phyloP scores from a whole-genome alignment of 2,888 invertebrate species.

The Anoncus sp. region DNA sequence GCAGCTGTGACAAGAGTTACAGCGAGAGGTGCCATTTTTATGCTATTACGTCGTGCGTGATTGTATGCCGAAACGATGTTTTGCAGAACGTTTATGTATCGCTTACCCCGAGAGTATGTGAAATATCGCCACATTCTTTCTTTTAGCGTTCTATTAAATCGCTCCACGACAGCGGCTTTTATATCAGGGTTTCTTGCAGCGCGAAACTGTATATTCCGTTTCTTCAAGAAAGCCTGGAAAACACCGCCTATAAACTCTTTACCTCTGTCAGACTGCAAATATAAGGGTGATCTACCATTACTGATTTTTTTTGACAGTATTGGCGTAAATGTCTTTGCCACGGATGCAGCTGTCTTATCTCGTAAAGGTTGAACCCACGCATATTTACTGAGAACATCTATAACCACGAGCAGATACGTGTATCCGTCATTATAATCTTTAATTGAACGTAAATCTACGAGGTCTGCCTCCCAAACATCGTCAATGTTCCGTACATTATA shows the following conservation, averaged over 20 bases:
- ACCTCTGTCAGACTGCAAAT: conserved; percentile 68
- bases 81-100: conserved; percentile 34
- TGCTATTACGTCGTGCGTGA: conserved; percentile 11
- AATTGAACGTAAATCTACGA: conserved; percentile 49
- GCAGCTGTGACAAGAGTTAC: conserved; percentile 40
- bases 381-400: conserved; percentile 67
- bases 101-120: too few species aligned
- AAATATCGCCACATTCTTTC: too few species aligned
- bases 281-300: conserved; percentile 41
- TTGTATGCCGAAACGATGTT: conserved; percentile 40
- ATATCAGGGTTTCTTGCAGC: conserved; percentile 69
- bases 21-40: conserved; percentile 27
- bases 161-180: conserved; percentile 75
- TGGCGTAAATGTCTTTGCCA: conserved; percentile 61
- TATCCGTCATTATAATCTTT: conserved; percentile 57
- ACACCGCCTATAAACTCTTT: conserved; percentile 66
- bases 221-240: conserved; percentile 55
- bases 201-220: conserved; percentile 50
- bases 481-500: conserved; percentile 57
- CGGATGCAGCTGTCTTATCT: conserved; percentile 62
- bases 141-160: too few species aligned
- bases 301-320: conserved; percentile 57
- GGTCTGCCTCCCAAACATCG: conserved; percentile 51
- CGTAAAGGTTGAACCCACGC: conserved; percentile 66
- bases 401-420: conserved; percentile 63